Conservation (phyloP, 2,888 invertebrate species). For the Eupithecia vulgata region DNA sequence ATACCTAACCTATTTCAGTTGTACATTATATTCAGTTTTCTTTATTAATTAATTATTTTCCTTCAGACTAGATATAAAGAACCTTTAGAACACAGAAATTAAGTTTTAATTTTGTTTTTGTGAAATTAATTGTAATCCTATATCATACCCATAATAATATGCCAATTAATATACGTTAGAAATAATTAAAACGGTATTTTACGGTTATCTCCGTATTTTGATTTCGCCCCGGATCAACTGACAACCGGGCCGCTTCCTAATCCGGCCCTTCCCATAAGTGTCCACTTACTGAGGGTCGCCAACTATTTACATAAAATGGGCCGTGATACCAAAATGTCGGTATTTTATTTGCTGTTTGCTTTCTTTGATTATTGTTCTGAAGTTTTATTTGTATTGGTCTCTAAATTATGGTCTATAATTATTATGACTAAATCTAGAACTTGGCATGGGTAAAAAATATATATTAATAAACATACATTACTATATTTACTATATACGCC, state of each 20-base stretch:
- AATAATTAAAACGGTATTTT: background rate
- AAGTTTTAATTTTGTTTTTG: background rate
- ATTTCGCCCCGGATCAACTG: slow-evolving; percentile 23
- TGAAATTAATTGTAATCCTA: background rate
- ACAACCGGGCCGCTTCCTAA: slow-evolving; percentile 29
- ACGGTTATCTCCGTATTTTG: background rate
- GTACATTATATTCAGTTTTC: no score
- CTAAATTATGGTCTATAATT: background rate
- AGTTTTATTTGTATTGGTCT: background rate
- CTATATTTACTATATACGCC: no score
- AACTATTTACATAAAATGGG: slow-evolving; percentile 24
- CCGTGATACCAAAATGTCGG: slow-evolving; percentile 13
- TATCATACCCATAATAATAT: background rate
- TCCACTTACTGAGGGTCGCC: slow-evolving; percentile 21
- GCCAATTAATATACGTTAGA: background rate
- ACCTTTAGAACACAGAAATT: background rate
- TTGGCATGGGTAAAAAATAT: no score
- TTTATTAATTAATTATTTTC: background rate
- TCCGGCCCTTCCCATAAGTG: slow-evolving; percentile 26
- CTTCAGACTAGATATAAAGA: no score
- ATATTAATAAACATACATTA: no score
- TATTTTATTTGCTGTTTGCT: slow-evolving; percentile 14
- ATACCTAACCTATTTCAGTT: no score
- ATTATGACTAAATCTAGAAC: no score
- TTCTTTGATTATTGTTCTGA: background rate